Percentiles rank a stretch among this genome's conserved stretches.
Conservation (phyloP, 2,113 vertebrate species). For the Meleagris gallopavo region DNA sequence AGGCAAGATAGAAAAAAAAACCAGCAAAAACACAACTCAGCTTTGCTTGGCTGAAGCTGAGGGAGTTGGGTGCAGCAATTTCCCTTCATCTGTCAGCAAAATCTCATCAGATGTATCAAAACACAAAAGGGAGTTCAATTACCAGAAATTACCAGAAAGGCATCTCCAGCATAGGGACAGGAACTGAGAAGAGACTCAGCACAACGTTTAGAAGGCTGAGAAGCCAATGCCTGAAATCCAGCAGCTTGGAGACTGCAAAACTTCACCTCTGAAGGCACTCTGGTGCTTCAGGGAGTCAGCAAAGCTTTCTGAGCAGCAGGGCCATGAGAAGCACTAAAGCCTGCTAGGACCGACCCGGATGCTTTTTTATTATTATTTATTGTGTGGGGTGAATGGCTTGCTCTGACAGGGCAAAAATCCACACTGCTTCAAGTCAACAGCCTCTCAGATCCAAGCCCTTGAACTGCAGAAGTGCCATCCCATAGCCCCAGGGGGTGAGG, state of each 20-base stretch:
- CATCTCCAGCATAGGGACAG: neutral
- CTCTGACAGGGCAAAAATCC: neutral
- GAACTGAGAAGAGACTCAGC: neutral
- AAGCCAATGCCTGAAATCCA: neutral
- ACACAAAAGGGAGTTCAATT: neutral
- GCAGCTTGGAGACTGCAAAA: neutral
- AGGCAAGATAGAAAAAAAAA: neutral
- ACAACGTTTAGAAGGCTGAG: fast-evolving
- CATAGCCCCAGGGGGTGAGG: fast-evolving
- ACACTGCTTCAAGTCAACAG: neutral
- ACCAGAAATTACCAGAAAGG: neutral
- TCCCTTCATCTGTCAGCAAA: neutral
- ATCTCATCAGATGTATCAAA: neutral
- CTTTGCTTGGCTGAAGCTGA: neutral
- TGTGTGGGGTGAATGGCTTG: neutral
- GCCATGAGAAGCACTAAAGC: fast-evolving
- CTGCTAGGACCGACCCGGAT: neutral
- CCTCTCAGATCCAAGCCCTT: neutral
- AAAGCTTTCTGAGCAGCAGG: neutral
- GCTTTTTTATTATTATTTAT: neutral
- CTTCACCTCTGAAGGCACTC: neutral
- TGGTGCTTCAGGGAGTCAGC: neutral
- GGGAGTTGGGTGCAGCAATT: neutral
- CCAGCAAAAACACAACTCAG: neutral
- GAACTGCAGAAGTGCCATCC: neutral